Evolutionary conservation across 2,888 invertebrate genomes (phyloP).

Genomic region (Incurvaria masculella): DNA sequence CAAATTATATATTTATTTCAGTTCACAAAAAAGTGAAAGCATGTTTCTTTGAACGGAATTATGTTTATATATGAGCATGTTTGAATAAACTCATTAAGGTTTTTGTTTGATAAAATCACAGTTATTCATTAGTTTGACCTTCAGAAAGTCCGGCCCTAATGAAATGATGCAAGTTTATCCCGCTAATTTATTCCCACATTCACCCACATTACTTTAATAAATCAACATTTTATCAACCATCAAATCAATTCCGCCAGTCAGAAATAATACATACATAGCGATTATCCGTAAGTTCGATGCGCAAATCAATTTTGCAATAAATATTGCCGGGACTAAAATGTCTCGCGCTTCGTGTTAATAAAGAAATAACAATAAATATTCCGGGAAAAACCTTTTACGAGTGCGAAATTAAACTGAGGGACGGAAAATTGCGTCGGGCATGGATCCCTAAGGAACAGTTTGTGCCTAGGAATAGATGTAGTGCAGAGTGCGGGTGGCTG

Average conservation of each 20-base stretch:
- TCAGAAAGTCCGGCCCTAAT: too few species aligned
- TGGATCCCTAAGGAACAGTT: constrained; percentile 1
- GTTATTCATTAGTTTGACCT: too few species aligned
- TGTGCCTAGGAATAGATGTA: background rate
- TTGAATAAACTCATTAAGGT: too few species aligned
- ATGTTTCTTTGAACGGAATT: too few species aligned
- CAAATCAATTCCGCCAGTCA: background rate
- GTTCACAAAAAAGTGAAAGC: too few species aligned
- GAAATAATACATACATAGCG: background rate
- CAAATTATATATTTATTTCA: too few species aligned
- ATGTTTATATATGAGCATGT: too few species aligned
- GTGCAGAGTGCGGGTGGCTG: background rate
- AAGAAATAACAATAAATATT: constrained; percentile 56
- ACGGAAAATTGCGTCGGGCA: constrained; percentile 41
- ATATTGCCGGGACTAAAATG: constrained; percentile 32
- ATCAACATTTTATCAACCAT: too few species aligned
- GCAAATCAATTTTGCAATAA: constrained; percentile 43
- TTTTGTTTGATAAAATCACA: too few species aligned
- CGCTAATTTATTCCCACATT: too few species aligned
- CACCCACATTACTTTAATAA: too few species aligned
- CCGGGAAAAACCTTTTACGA: constrained; percentile 43
- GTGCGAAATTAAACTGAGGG: constrained; percentile 52
- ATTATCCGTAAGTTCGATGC: constrained; percentile 19
- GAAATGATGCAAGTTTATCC: too few species aligned
- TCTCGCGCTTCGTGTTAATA: constrained; percentile 33